Evolutionary conservation across 2,888 invertebrate genomes (phyloP).

Genomic region (Branchellion lobata): DNA sequence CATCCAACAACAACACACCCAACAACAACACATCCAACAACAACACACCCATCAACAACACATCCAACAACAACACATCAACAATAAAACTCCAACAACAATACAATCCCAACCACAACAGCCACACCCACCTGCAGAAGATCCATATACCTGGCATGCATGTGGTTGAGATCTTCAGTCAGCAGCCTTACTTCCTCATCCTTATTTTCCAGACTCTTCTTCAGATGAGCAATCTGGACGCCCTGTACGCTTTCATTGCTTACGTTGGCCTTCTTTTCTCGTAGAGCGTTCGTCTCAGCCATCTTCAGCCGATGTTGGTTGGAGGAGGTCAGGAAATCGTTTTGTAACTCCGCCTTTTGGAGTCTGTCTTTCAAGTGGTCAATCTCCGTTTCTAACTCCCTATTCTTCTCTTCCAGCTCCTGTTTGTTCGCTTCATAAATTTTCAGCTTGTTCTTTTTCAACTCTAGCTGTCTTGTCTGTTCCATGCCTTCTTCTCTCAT

Average conservation of each 20-base stretch:
- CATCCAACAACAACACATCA: too few species aligned
- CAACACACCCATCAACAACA: too few species aligned
- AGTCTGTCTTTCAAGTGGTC: constrained; percentile 14
- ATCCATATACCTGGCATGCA: constrained; percentile 30
- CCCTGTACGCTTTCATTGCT: neutral
- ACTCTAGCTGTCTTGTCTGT: neutral
- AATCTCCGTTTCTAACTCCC: constrained; percentile 2
- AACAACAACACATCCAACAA: too few species aligned
- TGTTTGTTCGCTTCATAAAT: neutral
- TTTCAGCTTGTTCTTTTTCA: constrained; percentile 26
- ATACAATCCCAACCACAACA: too few species aligned
- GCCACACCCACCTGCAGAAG: constrained; percentile 40
- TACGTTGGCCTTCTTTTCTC: constrained; percentile 13
- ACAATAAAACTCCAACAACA: too few species aligned
- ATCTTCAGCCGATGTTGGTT: constrained; percentile 21
- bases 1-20: too few species aligned
- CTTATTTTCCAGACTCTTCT: constrained; percentile 30
- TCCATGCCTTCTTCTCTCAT: constrained; percentile 11
- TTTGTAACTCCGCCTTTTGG: constrained; percentile 27
- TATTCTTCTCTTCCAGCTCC: constrained; percentile 2
- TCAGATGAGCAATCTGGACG: constrained; percentile 19
- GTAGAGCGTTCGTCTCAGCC: neutral
- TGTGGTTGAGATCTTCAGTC: constrained; percentile 32
- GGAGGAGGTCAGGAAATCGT: constrained; percentile 28
- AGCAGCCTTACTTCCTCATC: constrained; percentile 37